A percentile compares a stretch with the other conserved stretches of the same genome.
These are phyloP conservation scores for Sebastes kiyomatsui DNA, from an alignment of 2,797 vertebrate species.

Conservation along the genomic window DNA sequence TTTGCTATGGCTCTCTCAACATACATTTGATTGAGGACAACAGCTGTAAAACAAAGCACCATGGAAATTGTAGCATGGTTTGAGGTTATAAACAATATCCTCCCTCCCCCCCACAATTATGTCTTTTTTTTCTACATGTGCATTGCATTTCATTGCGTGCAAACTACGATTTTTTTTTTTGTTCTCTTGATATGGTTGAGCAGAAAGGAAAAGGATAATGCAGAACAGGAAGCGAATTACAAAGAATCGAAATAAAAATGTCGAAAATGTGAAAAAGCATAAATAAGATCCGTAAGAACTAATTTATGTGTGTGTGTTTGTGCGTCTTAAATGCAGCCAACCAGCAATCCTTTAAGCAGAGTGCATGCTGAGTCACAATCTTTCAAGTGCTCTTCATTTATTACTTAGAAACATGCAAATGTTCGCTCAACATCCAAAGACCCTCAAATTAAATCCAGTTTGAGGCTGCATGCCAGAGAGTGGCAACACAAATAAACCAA, in stretches of 20 bases:
- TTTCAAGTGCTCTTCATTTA: constrained; percentile 61
- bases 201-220: constrained; percentile 27
- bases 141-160: constrained; percentile 57
- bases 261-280: constrained; percentile 20
- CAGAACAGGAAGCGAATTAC: constrained; percentile 76
- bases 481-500: constrained; percentile 20
- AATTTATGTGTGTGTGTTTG: neutral
- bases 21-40: constrained; percentile 42
- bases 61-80: constrained; percentile 55
- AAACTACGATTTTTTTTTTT: constrained; percentile 43
- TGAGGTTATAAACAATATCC: constrained; percentile 40
- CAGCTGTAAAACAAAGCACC: constrained; percentile 62
- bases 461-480: constrained; percentile 36
- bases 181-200: constrained; percentile 30
- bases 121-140: constrained; percentile 39
- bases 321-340: constrained; percentile 33
- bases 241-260: constrained; percentile 28
- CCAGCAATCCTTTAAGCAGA: constrained; percentile 33
- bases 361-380: constrained; percentile 61
- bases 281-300: constrained; percentile 38
- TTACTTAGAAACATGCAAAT: constrained; percentile 66
- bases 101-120: neutral
- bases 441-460: constrained; percentile 42
- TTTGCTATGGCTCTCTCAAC: constrained; percentile 44
- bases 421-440: constrained; percentile 29